Evolutionary conservation across 2,888 invertebrate species (phyloP).

Genomic region (Smittia aterrima): DNA sequence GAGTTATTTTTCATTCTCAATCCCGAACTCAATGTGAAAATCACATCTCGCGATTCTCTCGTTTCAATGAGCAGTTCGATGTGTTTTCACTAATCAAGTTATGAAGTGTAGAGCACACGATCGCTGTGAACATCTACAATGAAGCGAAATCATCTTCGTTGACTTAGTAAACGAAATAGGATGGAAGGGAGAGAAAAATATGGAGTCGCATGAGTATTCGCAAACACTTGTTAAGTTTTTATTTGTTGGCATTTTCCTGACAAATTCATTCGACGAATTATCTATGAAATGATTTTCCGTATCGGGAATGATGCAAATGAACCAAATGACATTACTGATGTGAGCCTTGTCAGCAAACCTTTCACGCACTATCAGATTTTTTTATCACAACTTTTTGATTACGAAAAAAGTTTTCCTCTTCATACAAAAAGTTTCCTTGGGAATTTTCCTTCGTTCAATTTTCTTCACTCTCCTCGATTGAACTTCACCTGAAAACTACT

Average conservation of each 20-base stretch:
- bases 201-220: conserved; percentile 6
- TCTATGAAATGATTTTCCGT: not conserved
- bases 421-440: not conserved
- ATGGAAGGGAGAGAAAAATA: not conserved
- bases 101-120: not conserved
- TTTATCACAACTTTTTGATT: not conserved
- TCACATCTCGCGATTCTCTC: not conserved
- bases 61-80: too few species aligned
- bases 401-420: not conserved
- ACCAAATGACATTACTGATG: not conserved
- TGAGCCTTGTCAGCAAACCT: not conserved
- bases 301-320: not conserved
- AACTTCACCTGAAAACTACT: not conserved
- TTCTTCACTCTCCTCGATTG: not conserved
- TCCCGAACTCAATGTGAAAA: not conserved
- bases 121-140: not conserved
- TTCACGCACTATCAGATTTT: not conserved
- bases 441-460: not conserved
- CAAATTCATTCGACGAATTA: not conserved
- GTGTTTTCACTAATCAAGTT: too few species aligned
- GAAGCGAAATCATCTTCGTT: not conserved
- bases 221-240: conserved; percentile 21
- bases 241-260: not conserved
- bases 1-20: not conserved
- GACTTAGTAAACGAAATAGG: not conserved